Conservation (phyloP, 2,888 invertebrate genomes). For the Druceiella hillmani region DNA sequence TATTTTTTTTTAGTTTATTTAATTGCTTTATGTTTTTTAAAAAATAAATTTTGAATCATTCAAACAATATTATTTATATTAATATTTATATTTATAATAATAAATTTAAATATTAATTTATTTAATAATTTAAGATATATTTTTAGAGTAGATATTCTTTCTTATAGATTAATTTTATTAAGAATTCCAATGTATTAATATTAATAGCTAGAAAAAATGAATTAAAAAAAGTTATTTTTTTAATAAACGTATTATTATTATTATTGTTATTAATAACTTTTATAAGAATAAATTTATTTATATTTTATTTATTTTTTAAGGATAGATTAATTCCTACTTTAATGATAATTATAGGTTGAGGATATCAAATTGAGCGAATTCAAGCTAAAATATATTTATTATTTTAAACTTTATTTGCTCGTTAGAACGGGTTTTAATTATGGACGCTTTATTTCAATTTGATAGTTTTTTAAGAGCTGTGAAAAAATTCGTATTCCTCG, state of each 20-base stretch:
- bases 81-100: conserved; percentile 44
- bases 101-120: conserved; percentile 33
- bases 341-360: conserved; percentile 62
- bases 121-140: conserved; percentile 40
- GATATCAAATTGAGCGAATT: conserved; percentile 63
- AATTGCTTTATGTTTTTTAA: conserved; percentile 46
- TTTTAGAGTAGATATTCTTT: conserved; percentile 47
- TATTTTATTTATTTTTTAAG: conserved; percentile 70
- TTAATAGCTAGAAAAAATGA: conserved; percentile 51
- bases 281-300: conserved; percentile 52
- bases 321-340: conserved; percentile 60
- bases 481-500: no score
- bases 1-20: conserved; percentile 45
- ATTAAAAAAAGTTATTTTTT: conserved; percentile 45
- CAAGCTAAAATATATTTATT: conserved; percentile 62
- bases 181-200: conserved; percentile 56
- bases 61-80: conserved; percentile 47
- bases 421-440: no score
- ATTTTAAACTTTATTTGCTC: conserved; percentile 65
- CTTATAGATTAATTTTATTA: conserved; percentile 51
- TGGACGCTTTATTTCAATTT: no score
- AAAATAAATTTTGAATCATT: conserved; percentile 50
- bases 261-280: conserved; percentile 55
- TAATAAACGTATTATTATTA: conserved; percentile 49
- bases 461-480: no score